Base-by-base conservation (phyloP, 1,140 invertebrate species). In the Heliothis virescens region DNA sequence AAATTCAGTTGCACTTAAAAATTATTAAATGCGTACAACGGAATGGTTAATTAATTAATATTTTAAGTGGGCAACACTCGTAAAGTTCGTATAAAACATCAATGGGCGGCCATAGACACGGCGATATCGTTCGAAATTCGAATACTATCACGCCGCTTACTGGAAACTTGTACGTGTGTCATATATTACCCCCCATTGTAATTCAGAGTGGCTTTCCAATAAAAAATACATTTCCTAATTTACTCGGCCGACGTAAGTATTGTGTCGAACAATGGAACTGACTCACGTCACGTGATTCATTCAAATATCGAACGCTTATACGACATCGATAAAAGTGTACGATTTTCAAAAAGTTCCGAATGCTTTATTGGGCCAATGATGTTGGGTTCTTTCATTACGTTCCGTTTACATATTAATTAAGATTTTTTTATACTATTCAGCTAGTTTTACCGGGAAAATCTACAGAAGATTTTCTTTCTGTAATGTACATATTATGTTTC, bases 161-260 rank as follows among this genome's bases (percentile, higher is more conserved):
- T 91, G 91, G 92, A 94, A 92, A 77, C 62, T 57, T 69, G 88
- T 90, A 91, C 91, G 91, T 90, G 88, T 89, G 87, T 91, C 86
- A 91, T 92, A 90, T 91, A 86, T 84, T 80, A 75, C 26, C 73
- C 18, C 48, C 81, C 87, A 90, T 94, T 94, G 88, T 92, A 89
- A 94, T 94, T 92, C 91, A 77, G 86, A 81, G 88, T 87, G 88
- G 85, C 85, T 92, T 91, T 90, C 87, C 88, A 92, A 94, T 94
- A 94, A 94, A 94, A 94, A 92, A 90, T 86, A 91, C 92, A 92
- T 94, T 92, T 92, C 92, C 92, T 92, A 94, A 94, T 92, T 92
- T 92, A 94, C 90, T 89, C 81, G 81, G 82, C 82, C 82, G 85
- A 80, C 86, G 86, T 83, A 85, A 85, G 90, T 79, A 91, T 91